Percentiles rank a stretch among this genome's conserved stretches.
These are phyloP conservation scores for Drosophila orosa DNA, from an alignment of 1,140 invertebrate species.

Conservation along the genomic window DNA sequence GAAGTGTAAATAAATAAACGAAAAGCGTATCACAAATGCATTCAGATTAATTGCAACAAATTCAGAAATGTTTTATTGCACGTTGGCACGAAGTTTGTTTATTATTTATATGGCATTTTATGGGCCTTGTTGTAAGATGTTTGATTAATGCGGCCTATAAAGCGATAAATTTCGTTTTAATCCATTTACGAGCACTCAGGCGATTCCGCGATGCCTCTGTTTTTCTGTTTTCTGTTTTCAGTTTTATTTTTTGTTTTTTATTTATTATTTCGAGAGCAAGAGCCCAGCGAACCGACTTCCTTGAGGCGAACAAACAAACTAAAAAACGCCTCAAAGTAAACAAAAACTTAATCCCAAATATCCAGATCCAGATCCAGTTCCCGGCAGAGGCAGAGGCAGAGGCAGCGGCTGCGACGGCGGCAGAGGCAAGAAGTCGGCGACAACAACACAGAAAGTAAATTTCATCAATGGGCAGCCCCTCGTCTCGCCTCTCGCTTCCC, in stretches of 20 bases:
- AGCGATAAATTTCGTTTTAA: constrained; percentile 68
- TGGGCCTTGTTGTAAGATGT: constrained; percentile 59
- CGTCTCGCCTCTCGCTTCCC: constrained; percentile 11
- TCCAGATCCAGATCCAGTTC: constrained; percentile 67
- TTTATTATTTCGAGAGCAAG: constrained; percentile 26
- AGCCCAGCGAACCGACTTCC: constrained; percentile 74
- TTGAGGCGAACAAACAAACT: constrained; percentile 81
- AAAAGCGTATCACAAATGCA: constrained; percentile 42
- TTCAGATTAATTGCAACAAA: constrained; percentile 61
- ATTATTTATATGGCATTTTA: constrained; percentile 66
- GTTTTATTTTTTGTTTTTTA: constrained; percentile 8
- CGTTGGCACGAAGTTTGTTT: constrained; percentile 50
- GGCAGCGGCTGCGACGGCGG: constrained; percentile 12
- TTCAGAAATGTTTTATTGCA: constrained; percentile 49
- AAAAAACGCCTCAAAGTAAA: constrained; percentile 82
- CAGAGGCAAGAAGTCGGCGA: constrained; percentile 71
- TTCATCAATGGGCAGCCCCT: constrained; percentile 77
- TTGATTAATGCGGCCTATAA: constrained; percentile 68
- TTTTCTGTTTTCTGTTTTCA: constrained; percentile 9
- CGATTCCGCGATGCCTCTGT: constrained; percentile 38
- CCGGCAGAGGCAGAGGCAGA: constrained; percentile 9
- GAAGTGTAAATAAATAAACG: constrained; percentile 51
- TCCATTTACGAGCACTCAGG: constrained; percentile 76
- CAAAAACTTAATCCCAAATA: constrained; percentile 84
- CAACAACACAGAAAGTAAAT: constrained; percentile 84